phyloP scores from a whole-genome alignment of 2,797 vertebrate genomes.

The Sebastes alutus region DNA sequence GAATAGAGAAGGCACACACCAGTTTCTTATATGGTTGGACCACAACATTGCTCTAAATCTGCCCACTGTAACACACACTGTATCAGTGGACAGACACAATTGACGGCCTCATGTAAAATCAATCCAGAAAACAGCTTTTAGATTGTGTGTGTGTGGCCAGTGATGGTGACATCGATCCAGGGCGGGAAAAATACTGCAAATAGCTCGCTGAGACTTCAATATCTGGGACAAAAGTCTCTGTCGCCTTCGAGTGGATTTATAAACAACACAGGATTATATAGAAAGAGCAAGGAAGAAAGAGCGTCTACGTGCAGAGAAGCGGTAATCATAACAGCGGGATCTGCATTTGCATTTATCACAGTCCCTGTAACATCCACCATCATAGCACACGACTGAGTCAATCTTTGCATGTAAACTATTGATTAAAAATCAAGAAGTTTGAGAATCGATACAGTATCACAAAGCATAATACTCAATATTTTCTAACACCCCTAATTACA shows the following conservation, averaged over 20 bases:
- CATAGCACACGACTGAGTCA: too few relatives aligned
- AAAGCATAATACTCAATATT: too few relatives aligned
- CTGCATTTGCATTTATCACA: too few relatives aligned
- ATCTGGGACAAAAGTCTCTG: constrained; percentile 24
- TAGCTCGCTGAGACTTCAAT: constrained; percentile 10
- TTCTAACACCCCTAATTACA: too few relatives aligned
- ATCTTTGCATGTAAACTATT: too few relatives aligned
- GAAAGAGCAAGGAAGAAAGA: constrained; percentile 1
- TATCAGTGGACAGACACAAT: constrained; percentile 11
- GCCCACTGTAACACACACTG: background rate
- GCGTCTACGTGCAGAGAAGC: background rate
- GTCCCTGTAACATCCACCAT: too few relatives aligned
- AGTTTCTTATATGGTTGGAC: background rate
- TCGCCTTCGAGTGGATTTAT: constrained; percentile 29
- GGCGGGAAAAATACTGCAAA: constrained; percentile 15
- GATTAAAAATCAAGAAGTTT: too few relatives aligned
- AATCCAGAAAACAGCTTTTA: constrained; percentile 49
- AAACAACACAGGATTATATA: constrained; percentile 13
- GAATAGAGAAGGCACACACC: background rate
- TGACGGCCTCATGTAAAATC: constrained; percentile 43
- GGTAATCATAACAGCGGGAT: too few relatives aligned
- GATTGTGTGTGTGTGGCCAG: constrained; percentile 18
- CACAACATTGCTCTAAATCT: background rate
- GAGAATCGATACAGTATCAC: too few relatives aligned
- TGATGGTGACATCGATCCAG: constrained; percentile 33